A percentile compares a stretch with the other conserved stretches of the same genome.
Evolutionary conservation across 2,888 invertebrate genomes (phyloP).

Genomic region (Nineta flava): DNA sequence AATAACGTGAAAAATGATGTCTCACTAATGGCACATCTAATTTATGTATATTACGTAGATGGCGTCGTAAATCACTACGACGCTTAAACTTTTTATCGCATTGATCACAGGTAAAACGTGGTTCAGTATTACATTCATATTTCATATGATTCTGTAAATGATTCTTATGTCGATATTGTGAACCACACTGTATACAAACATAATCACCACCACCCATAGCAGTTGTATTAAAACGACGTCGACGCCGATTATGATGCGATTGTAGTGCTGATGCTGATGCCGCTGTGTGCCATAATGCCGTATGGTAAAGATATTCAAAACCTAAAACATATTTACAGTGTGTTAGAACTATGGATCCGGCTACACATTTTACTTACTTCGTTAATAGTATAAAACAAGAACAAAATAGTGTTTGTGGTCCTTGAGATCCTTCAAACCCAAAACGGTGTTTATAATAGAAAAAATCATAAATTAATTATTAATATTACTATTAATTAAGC

Average conservation of each 20-base stretch:
- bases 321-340: too few relatives aligned
- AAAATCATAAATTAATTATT: too few relatives aligned
- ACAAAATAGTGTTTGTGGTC: too few relatives aligned
- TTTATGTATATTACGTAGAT: constrained; percentile 9
- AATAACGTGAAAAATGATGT: neutral
- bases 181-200: constrained; percentile 15
- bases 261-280: neutral
- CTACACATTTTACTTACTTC: too few relatives aligned
- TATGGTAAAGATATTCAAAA: too few relatives aligned
- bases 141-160: constrained; percentile 46
- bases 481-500: too few relatives aligned
- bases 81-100: constrained; percentile 28
- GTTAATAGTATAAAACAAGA: too few relatives aligned
- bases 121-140: constrained; percentile 48
- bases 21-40: constrained; percentile 3
- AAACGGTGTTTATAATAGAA: too few relatives aligned
- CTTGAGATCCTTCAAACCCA: too few relatives aligned
- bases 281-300: neutral
- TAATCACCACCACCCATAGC: neutral
- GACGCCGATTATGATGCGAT: neutral
- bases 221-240: neutral
- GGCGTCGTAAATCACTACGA: constrained; percentile 8
- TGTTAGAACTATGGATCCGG: too few relatives aligned
- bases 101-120: constrained; percentile 43
- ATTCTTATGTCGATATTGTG: constrained; percentile 18